Conservation (phyloP, 2,888 invertebrate genomes). For the Venusia cambrica region DNA sequence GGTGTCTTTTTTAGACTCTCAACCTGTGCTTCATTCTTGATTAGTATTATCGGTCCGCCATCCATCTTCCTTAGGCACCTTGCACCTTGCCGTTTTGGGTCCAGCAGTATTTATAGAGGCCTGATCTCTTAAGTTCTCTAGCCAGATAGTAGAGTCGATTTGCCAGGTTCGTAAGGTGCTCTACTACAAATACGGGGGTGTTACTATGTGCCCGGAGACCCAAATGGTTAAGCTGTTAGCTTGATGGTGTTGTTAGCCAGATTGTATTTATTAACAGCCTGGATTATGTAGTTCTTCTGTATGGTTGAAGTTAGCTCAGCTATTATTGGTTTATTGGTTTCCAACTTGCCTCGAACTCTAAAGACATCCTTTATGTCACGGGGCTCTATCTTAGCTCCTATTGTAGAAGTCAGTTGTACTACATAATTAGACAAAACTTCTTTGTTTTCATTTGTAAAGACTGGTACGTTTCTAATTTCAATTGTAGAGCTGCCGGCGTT, state of each 20-base stretch:
- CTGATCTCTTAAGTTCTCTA: constrained; percentile 1
- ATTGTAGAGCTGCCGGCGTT: constrained; percentile 4
- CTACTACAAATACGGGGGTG: too few relatives aligned
- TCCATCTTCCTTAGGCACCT: neutral
- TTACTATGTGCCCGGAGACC: neutral
- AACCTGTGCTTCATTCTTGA: neutral
- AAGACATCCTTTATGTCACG: constrained; percentile 6
- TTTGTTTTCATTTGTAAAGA: constrained; percentile 1
- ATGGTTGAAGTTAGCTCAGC: constrained; percentile 3
- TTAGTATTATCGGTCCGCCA: neutral
- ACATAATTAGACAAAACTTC: constrained; percentile 1
- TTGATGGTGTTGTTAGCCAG: neutral
- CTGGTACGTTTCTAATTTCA: constrained; percentile 4
- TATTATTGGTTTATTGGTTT: constrained; percentile 6
- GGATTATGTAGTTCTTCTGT: constrained; percentile 1
- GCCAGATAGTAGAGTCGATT: constrained; percentile 4
- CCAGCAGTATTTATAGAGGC: too few relatives aligned
- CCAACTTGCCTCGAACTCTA: constrained; percentile 4
- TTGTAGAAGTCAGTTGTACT: neutral
- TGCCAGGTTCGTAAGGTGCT: constrained; percentile 1
- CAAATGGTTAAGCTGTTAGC: neutral
- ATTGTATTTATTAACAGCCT: constrained; percentile 5
- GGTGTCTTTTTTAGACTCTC: too few relatives aligned
- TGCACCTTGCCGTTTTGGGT: constrained; percentile 4
- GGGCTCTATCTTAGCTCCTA: neutral